Conservation (phyloP, 2,888 invertebrate genomes). For the Exephanes ischioxanthus region DNA sequence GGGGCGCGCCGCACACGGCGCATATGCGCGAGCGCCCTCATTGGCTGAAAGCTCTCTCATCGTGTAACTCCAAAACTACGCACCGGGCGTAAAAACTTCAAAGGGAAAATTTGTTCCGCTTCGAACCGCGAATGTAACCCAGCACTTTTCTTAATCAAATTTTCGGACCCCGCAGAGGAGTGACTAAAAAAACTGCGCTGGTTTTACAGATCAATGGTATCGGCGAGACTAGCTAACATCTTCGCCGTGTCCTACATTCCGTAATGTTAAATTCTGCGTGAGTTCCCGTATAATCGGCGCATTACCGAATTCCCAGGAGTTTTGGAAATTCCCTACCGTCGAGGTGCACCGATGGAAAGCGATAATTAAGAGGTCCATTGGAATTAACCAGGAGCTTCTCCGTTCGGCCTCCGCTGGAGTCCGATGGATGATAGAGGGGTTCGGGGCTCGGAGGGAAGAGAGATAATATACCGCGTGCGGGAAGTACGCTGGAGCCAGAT, state of each 20-base stretch:
- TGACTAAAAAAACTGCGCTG: background rate
- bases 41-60: background rate
- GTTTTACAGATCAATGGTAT: background rate
- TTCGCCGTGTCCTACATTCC: background rate
- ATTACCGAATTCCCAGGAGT: constrained; percentile 27
- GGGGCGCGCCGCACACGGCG: background rate
- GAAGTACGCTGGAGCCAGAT: constrained; percentile 68
- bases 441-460: constrained; percentile 32
- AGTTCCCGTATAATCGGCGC: constrained; percentile 50
- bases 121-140: background rate
- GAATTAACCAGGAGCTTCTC: constrained; percentile 51
- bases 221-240: background rate
- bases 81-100: background rate
- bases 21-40: background rate
- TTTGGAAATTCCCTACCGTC: constrained; percentile 46
- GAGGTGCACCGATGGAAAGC: constrained; percentile 51
- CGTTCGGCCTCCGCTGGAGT: constrained; percentile 39
- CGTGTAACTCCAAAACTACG: background rate
- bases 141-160: background rate
- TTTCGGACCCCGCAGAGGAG: background rate
- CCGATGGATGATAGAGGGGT: constrained; percentile 50
- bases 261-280: constrained; percentile 21
- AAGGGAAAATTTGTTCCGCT: background rate
- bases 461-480: constrained; percentile 23
- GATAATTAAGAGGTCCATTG: constrained; percentile 69